Conservation (phyloP, 2,113 vertebrate genomes). For the Hiodon alosoides region DNA sequence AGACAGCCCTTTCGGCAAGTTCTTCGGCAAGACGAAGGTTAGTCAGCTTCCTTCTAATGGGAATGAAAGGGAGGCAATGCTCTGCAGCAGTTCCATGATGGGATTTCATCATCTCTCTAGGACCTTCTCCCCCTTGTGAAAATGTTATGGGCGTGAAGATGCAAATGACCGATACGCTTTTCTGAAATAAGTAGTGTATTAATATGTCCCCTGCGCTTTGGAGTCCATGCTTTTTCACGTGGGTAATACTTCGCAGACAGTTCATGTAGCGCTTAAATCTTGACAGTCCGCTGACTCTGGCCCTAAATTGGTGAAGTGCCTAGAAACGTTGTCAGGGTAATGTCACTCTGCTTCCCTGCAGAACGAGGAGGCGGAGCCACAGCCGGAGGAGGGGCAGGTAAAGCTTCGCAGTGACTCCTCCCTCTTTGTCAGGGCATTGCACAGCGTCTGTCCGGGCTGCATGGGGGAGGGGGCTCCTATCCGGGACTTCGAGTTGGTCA, state of each 20-base stretch:
- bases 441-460: background rate
- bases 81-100: background rate
- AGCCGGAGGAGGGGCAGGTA: slow-evolving; percentile 19
- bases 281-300: no score
- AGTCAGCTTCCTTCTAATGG: background rate
- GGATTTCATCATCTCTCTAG: slow-evolving; percentile 8
- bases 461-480: background rate
- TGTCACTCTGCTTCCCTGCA: slow-evolving; percentile 20
- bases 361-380: slow-evolving; percentile 5
- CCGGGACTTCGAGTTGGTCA: background rate
- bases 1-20: slow-evolving; percentile 69
- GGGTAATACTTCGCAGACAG: no score
- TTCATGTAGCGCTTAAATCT: no score
- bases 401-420: background rate
- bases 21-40: slow-evolving; percentile 62
- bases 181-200: no score
- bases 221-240: no score
- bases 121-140: background rate
- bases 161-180: background rate
- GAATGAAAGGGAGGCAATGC: background rate
- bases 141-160: background rate
- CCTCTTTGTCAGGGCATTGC: background rate
- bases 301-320: background rate
- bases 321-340: slow-evolving; percentile 11
- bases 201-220: no score